Conservation (phyloP, 2,113 vertebrate genomes). For the Nettapus auritus region DNA sequence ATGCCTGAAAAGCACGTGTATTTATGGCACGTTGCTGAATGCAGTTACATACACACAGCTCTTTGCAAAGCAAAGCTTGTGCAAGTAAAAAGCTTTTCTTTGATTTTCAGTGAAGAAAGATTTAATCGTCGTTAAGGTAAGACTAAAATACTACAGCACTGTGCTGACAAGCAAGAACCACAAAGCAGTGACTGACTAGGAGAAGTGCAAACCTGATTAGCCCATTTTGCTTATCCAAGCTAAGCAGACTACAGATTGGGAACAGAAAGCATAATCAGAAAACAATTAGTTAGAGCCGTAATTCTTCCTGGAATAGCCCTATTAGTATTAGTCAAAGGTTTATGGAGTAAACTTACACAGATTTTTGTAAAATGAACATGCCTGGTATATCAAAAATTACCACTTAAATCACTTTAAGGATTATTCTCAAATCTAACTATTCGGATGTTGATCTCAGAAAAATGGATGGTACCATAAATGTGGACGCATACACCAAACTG, state of each 20-base stretch:
- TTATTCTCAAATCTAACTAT: background rate
- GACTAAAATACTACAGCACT: background rate
- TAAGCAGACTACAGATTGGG: background rate
- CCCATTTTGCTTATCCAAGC: background rate
- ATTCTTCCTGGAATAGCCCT: background rate
- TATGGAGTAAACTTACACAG: background rate
- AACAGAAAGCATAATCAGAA: background rate
- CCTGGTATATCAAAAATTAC: background rate
- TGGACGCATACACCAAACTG: background rate
- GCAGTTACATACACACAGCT: background rate
- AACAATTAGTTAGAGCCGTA: background rate
- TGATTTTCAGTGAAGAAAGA: background rate
- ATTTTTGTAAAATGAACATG: background rate
- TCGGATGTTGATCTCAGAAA: background rate
- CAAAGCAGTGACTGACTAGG: background rate
- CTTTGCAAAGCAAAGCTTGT: background rate
- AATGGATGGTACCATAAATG: background rate
- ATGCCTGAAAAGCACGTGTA: background rate
- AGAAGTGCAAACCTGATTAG: background rate
- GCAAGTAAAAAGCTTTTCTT: background rate
- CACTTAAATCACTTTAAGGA: background rate
- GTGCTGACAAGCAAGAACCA: background rate
- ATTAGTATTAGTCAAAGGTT: background rate
- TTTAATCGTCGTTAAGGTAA: background rate
- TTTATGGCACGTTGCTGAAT: background rate